phyloP scores from a whole-genome alignment of 2,888 invertebrate species.

The Morpho helenor region DNA sequence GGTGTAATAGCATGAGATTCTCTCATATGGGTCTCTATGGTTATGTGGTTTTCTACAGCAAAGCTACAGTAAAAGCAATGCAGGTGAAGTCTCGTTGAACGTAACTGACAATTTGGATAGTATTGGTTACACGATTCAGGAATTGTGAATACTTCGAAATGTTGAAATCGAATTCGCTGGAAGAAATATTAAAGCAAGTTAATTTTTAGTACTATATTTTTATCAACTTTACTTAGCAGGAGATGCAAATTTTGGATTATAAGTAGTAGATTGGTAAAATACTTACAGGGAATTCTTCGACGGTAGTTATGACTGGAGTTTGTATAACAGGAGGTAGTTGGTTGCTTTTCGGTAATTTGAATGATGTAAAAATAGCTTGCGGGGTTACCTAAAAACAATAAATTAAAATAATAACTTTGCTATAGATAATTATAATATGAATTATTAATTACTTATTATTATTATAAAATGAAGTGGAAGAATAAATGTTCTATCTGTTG shows the following conservation, averaged over 20 bases:
- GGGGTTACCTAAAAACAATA: slow-evolving; percentile 80
- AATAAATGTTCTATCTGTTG: too few relatives aligned
- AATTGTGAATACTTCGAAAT: slow-evolving; percentile 80
- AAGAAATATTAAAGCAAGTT: slow-evolving; percentile 12
- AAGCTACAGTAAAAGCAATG: slow-evolving; percentile 95
- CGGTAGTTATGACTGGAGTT: slow-evolving; percentile 60
- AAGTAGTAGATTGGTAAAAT: neutral
- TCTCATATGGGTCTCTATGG: slow-evolving; percentile 89
- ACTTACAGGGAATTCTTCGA: slow-evolving; percentile 73
- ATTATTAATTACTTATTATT: too few relatives aligned
- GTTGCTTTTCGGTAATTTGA: slow-evolving; percentile 89
- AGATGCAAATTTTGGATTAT: neutral
- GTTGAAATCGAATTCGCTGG: slow-evolving; percentile 80
- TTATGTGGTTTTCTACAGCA: slow-evolving; percentile 87
- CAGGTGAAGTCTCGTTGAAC: slow-evolving; percentile 85
- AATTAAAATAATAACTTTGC: neutral
- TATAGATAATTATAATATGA: too few relatives aligned
- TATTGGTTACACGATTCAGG: slow-evolving; percentile 82
- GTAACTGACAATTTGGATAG: slow-evolving; percentile 85
- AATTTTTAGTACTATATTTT: too few relatives aligned
- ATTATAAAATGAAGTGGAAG: too few relatives aligned
- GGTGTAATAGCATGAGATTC: slow-evolving; percentile 92
- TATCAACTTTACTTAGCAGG: neutral
- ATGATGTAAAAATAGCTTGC: slow-evolving; percentile 95
- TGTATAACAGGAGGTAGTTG: slow-evolving; percentile 63